Base-by-base conservation (phyloP, 1,140 invertebrate species). In the Camponotus pennsylvanicus region DNA sequence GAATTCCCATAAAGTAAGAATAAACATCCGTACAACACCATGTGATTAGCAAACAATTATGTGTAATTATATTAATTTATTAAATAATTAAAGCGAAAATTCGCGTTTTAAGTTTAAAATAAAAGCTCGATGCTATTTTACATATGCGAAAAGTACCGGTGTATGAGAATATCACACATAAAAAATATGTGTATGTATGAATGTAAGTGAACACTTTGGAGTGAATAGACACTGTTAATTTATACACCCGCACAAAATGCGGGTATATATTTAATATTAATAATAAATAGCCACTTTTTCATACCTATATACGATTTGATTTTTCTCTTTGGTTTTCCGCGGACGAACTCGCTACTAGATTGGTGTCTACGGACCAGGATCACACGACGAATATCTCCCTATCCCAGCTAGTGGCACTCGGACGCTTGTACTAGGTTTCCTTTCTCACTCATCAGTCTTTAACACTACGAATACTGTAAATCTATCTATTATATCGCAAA, bases 381-480 rank as follows among this genome's bases (percentile, higher is more conserved):
- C 78, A 57, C 27, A 84, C 11, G 15, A 67, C 40, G n/a, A 11
- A 77, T 71, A 40, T 79, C 77, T 69, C 9, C 13, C n/a, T 21
- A 32, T 40, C 21, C 71, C 57, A 67, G 40, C 32, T 59, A 45
- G 27, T 77, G 85, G 49, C 34, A 84, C 70, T 82, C 76, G 45
- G 49, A 75, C 70, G 76, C 82, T 90, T 85, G 80, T 89, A 73
- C 45, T 78, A 85, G 32, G 78, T 89, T 79, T 82, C 45, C 34
- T 87, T 69, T 85, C 75, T 84, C 86, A 80, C 85, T 90, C 83
- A 75, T 95, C 94, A 95, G 94, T 95, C 94, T 95, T 94, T 86
- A 93, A 92, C 94, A 90, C 89, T 93, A 92, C 82, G 85, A 89
- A 89, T 86, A 90, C 32, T 86, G n/a, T n/a, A 64, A 40, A 77